Evolutionary conservation across 2,888 invertebrate genomes (phyloP).

Genomic region (Nemurella pictetii): DNA sequence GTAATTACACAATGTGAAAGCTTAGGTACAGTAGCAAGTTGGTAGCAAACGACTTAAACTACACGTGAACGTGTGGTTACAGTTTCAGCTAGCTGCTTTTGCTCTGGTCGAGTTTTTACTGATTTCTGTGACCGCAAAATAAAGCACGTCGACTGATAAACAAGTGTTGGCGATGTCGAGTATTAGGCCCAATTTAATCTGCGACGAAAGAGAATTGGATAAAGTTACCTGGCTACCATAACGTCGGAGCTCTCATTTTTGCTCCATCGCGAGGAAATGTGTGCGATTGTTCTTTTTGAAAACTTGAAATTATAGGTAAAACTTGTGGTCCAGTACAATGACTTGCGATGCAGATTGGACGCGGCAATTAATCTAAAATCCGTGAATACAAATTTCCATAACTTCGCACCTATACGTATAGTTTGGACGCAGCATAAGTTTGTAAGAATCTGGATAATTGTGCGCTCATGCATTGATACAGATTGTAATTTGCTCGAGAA

Average conservation of each 20-base stretch:
- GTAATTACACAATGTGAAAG: not conserved
- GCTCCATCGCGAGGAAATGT: not conserved
- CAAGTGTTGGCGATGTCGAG: not conserved
- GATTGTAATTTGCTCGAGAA: not conserved
- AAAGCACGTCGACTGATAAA: not conserved
- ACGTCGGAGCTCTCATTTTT: not conserved
- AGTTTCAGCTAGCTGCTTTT: not conserved
- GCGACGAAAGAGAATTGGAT: not conserved
- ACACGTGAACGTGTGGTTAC: conserved; percentile 34
- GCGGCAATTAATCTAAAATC: not conserved
- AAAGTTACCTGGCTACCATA: not conserved
- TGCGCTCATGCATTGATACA: not conserved
- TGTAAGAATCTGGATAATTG: not conserved
- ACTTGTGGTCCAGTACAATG: not conserved
- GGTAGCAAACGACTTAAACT: conserved; percentile 31
- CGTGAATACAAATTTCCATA: not conserved
- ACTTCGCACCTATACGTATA: not conserved
- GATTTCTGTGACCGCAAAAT: not conserved
- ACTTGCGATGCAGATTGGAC: not conserved
- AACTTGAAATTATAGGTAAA: not conserved
- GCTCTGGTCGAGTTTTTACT: not conserved
- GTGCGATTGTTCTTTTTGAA: not conserved
- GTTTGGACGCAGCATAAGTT: not conserved
- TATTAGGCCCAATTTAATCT: not conserved
- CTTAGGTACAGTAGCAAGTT: conserved; percentile 9